A percentile compares a stretch with the other conserved stretches of the same genome.
Evolutionary conservation across 2,888 invertebrate species (phyloP).

Genomic region (Hydropsyche betteni): DNA sequence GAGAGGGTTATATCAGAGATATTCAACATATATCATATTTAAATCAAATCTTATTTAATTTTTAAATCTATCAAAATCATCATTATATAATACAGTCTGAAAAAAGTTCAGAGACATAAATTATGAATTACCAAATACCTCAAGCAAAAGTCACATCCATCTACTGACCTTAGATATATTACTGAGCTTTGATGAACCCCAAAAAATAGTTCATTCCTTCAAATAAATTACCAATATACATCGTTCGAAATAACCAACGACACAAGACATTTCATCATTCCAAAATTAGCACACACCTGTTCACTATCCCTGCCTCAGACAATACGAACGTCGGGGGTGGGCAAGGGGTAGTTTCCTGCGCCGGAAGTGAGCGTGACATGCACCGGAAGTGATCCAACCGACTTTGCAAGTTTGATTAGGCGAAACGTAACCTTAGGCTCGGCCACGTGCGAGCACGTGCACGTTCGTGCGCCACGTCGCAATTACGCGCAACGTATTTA

Average conservation of each 20-base stretch:
- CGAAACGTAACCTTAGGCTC: slow-evolving; percentile 1
- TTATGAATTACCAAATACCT: too few species aligned
- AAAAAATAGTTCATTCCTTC: too few species aligned
- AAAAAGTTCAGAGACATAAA: too few species aligned
- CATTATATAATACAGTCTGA: too few species aligned
- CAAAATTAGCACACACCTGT: neutral
- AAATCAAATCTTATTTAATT: too few species aligned
- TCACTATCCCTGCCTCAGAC: neutral
- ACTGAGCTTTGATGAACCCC: too few species aligned
- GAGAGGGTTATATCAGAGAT: neutral
- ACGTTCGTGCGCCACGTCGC: neutral
- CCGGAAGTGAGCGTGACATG: slow-evolving; percentile 35
- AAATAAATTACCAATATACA: too few species aligned
- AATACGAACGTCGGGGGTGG: neutral
- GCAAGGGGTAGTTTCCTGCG: slow-evolving; percentile 14
- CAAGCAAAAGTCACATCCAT: too few species aligned
- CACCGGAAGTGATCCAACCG: slow-evolving; percentile 35
- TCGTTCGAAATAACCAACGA: too few species aligned
- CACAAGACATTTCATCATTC: neutral
- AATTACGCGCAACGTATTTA: too few species aligned
- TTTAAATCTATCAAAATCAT: too few species aligned
- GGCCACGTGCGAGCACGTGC: slow-evolving; percentile 3
- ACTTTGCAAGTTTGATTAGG: slow-evolving; percentile 36
- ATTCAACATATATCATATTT: neutral
- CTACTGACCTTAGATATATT: too few species aligned